Percentiles rank a stretch among this genome's conserved stretches.
Evolutionary conservation across 2,888 invertebrate species (phyloP).

Genomic region (Bhutanitis thaidina): DNA sequence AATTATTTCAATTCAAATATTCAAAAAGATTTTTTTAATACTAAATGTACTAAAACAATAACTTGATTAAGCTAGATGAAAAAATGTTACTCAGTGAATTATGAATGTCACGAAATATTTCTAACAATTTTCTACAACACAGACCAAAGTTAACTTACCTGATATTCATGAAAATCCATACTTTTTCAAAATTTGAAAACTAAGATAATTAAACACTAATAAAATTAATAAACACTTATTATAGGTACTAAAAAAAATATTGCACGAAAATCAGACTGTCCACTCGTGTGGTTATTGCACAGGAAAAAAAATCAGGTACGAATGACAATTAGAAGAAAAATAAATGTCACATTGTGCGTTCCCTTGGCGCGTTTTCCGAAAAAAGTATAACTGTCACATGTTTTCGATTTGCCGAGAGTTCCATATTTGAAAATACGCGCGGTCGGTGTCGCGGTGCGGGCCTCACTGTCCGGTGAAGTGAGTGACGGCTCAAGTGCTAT

Average conservation of each 20-base stretch:
- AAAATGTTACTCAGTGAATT: too few species aligned
- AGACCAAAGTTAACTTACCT: slow-evolving; percentile 49
- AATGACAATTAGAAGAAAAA: slow-evolving; percentile 26
- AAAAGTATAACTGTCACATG: slow-evolving; percentile 27
- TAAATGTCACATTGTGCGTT: slow-evolving; percentile 27
- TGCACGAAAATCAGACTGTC: slow-evolving; percentile 71
- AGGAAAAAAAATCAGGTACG: slow-evolving; percentile 54
- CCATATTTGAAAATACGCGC: slow-evolving; percentile 44
- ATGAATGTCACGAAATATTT: too few species aligned
- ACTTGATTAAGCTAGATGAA: too few species aligned
- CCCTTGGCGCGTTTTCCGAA: slow-evolving; percentile 18
- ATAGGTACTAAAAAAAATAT: slow-evolving; percentile 40
- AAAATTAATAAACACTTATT: slow-evolving; percentile 35
- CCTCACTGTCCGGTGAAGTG: slow-evolving; percentile 34
- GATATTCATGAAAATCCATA: slow-evolving; percentile 73
- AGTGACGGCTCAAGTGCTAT: slow-evolving; percentile 31
- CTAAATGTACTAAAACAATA: too few species aligned
- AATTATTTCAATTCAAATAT: too few species aligned
- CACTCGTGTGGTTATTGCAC: slow-evolving; percentile 69
- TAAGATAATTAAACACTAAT: slow-evolving; percentile 29
- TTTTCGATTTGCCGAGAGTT: slow-evolving; percentile 28
- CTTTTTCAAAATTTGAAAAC: slow-evolving; percentile 24
- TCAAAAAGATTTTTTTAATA: too few species aligned
- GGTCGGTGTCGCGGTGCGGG: slow-evolving; percentile 40
- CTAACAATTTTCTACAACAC: too few species aligned